These are phyloP conservation scores for Cochlearius cochlearius DNA, from an alignment of 2,113 vertebrate species.

Conservation along the genomic window DNA sequence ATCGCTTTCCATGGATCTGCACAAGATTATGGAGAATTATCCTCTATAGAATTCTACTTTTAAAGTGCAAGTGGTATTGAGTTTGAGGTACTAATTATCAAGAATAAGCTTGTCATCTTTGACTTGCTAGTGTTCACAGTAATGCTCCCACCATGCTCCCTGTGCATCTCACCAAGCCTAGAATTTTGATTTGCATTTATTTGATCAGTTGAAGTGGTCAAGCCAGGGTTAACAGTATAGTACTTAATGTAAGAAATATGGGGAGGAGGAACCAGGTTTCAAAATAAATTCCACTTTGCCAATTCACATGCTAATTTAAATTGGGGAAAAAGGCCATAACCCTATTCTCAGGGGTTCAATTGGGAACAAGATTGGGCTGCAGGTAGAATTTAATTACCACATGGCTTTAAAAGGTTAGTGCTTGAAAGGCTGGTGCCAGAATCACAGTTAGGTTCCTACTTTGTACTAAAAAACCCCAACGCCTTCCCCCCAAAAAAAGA, in stretches of 20 bases:
- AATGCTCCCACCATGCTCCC: background rate
- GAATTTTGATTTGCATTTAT: background rate
- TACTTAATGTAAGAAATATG: background rate
- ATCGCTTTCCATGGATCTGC: background rate
- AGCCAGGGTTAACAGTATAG: background rate
- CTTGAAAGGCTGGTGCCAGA: background rate
- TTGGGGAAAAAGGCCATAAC: background rate
- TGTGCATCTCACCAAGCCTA: background rate
- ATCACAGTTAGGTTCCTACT: background rate
- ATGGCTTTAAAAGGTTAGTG: background rate
- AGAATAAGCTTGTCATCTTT: background rate
- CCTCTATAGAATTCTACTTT: background rate
- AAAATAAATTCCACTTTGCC: background rate
- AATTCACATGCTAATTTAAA: background rate
- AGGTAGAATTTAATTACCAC: constrained; percentile 21
- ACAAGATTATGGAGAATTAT: background rate
- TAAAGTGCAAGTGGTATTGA: background rate
- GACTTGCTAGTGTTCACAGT: background rate
- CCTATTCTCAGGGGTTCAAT: background rate
- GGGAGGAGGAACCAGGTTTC: background rate
- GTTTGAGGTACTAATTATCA: background rate
- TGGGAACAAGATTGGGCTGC: background rate
- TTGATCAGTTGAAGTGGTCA: background rate
- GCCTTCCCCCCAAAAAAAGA: too few relatives aligned
- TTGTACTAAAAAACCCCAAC: background rate